Percentiles rank a stretch among this genome's conserved stretches.
Evolutionary conservation across 2,888 invertebrate species (phyloP).

Genomic region (Silvanus unidentatus): DNA sequence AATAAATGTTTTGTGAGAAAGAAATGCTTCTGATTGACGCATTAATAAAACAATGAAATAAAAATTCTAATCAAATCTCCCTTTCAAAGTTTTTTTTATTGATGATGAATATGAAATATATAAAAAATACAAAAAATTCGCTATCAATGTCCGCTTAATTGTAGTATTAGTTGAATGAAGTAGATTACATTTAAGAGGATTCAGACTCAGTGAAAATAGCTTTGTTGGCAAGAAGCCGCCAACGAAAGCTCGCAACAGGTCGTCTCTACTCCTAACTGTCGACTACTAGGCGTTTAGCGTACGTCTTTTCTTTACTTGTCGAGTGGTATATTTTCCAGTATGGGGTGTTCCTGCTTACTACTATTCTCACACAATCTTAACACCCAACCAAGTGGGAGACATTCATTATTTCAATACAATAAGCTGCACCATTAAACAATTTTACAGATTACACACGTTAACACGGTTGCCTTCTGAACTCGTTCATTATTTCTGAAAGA

Average conservation of each 20-base stretch:
- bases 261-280: constrained; percentile 1
- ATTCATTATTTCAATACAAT: constrained; percentile 47
- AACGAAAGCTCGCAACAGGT: constrained; percentile 10
- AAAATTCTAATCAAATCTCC: too few species aligned
- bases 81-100: too few species aligned
- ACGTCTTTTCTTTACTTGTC: constrained; percentile 6
- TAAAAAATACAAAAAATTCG: too few species aligned
- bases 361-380: constrained; percentile 8
- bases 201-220: constrained; percentile 4
- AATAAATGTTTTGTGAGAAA: too few species aligned
- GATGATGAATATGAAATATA: too few species aligned
- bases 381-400: constrained; percentile 38
- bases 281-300: background rate
- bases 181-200: constrained; percentile 2
- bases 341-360: too few species aligned
- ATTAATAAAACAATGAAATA: too few species aligned
- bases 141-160: constrained; percentile 5
- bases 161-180: constrained; percentile 8
- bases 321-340: constrained; percentile 1
- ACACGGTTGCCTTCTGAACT: constrained; percentile 29
- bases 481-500: constrained; percentile 35
- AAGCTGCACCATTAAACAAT: constrained; percentile 46
- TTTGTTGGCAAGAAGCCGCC: constrained; percentile 6
- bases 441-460: constrained; percentile 44
- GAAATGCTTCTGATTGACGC: too few species aligned